Base-by-base conservation (phyloP, 2,113 vertebrate species). In the Chlamydotis undulata region DNA sequence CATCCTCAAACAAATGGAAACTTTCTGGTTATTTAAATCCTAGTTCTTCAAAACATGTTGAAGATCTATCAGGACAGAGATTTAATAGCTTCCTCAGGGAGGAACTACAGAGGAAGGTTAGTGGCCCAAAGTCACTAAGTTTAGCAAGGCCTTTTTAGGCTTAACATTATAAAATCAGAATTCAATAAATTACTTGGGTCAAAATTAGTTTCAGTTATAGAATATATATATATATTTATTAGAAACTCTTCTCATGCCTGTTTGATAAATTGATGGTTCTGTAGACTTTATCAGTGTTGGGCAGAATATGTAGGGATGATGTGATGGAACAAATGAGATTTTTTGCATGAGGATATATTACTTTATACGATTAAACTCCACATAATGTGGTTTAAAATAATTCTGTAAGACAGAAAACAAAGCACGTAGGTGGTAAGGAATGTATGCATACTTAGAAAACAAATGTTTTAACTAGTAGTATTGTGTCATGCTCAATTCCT, bases 41-140 rank as follows among this genome's bases (percentile, higher is more conserved):
- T 49, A 43, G 19, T 53, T 89, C 68, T 93, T 89, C 63, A 81
- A 74, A 89, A 81, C 28, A 26, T 4, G 4, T 13, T 77, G 77
- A 49, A 35, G 47, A 31, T 78, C 50, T 39, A 26, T 80, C 57
- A 81, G 64, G 50, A 33, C 14, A 28, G 29, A 61, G 47, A 70
- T 90, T 80, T 90, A 83, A 75, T 83, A 88, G 52, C 59, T 95
- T 95, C 85, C 52, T 92, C 28, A 52, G 19, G 68, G 69, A 81
- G 35, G 73, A 87, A 56, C 35, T 84, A 39, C 23, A 79, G 35
- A 45, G 45, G 22, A 87, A 93, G 50, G 45, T 78, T 39, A 56
- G 11, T 71, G 73, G 43, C 69, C 52, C 31, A 43, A 69, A 80
- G 33, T 49, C 52, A 70, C 14, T n/a, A 61, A 63, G 28, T 89